A percentile compares a stretch with the other conserved stretches of the same genome.
These are phyloP conservation scores for Pachliopta kotzebuea DNA, from an alignment of 2,888 invertebrate species.

Conservation along the genomic window DNA sequence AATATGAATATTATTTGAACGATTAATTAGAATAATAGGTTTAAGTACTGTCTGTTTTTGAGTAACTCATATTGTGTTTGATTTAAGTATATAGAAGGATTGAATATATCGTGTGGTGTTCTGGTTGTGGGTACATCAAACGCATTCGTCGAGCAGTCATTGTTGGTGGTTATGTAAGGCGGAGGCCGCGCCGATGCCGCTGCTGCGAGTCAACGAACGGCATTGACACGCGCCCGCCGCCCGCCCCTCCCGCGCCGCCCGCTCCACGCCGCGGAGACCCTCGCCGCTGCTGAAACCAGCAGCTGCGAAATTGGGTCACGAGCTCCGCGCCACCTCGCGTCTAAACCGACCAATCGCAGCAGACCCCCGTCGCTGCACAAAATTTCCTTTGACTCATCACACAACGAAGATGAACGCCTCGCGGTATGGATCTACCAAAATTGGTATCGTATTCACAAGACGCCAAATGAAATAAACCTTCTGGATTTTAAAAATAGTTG, in stretches of 20 bases:
- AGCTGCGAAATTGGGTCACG: conserved; percentile 79
- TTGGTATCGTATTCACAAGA: conserved; percentile 43
- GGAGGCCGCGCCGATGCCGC: conserved; percentile 75
- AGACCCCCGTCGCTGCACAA: conserved; percentile 37
- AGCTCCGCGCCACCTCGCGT: conserved; percentile 71
- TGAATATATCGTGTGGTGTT: conserved; percentile 31
- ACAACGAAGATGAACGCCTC: conserved; percentile 22
- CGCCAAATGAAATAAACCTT: conserved; percentile 60
- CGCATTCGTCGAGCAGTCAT: conserved; percentile 68
- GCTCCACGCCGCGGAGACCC: conserved; percentile 49
- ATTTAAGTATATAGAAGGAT: conserved; percentile 6
- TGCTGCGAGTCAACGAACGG: conserved; percentile 78
- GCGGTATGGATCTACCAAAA: conserved; percentile 33
- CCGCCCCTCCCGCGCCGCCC: conserved; percentile 47
- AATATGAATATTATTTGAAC: too few species aligned
- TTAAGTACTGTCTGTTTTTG: too few species aligned
- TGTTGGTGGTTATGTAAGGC: conserved; percentile 79
- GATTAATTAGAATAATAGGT: too few species aligned
- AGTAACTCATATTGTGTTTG: neutral
- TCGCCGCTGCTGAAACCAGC: conserved; percentile 76
- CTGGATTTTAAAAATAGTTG: conserved; percentile 61
- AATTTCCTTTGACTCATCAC: conserved; percentile 32
- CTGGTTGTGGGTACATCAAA: conserved; percentile 55
- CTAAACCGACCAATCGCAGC: conserved; percentile 53
- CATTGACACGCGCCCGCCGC: conserved; percentile 75